phyloP scores from a whole-genome alignment of 2,888 invertebrate species.

The Trilocha varians region DNA sequence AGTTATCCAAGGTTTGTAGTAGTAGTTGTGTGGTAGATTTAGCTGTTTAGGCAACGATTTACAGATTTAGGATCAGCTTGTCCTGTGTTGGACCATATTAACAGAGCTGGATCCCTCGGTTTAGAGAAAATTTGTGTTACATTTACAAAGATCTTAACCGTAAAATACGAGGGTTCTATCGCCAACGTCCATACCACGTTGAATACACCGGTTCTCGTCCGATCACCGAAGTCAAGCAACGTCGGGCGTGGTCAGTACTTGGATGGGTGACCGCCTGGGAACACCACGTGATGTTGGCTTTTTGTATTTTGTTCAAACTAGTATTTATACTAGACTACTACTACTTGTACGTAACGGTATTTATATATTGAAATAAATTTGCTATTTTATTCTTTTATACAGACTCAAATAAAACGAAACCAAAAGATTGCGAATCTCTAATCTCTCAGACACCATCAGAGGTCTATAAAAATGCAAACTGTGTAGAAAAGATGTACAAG shows the following conservation, averaged over 20 bases:
- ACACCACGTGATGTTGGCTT: constrained; percentile 37
- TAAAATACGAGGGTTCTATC: too few relatives aligned
- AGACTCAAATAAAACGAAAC: constrained; percentile 32
- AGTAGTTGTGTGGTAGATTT: too few relatives aligned
- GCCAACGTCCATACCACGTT: constrained; percentile 48
- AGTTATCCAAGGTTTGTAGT: constrained; percentile 52
- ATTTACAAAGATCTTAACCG: too few relatives aligned
- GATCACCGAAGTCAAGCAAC: constrained; percentile 70
- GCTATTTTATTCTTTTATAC: constrained; percentile 11
- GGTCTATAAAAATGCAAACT: constrained; percentile 32
- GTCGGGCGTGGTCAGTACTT: constrained; percentile 67
- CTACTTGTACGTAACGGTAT: too few relatives aligned
- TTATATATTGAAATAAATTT: too few relatives aligned
- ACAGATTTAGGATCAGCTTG: too few relatives aligned
- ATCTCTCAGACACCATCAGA: constrained; percentile 47
- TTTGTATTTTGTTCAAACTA: too few relatives aligned
- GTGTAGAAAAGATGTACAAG: constrained; percentile 36
- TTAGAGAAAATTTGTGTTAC: too few relatives aligned
- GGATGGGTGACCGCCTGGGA: constrained; percentile 66
- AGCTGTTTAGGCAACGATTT: too few relatives aligned
- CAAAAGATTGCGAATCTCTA: constrained; percentile 43
- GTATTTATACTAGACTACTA: too few relatives aligned
- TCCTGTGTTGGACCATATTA: too few relatives aligned
- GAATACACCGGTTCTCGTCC: constrained; percentile 59
- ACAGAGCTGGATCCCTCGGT: constrained; percentile 1